Evolutionary conservation across 2,797 vertebrate genomes (phyloP), one percentile per base, ranked within the genome.

Genomic region (Falco peregrinus): DNA sequence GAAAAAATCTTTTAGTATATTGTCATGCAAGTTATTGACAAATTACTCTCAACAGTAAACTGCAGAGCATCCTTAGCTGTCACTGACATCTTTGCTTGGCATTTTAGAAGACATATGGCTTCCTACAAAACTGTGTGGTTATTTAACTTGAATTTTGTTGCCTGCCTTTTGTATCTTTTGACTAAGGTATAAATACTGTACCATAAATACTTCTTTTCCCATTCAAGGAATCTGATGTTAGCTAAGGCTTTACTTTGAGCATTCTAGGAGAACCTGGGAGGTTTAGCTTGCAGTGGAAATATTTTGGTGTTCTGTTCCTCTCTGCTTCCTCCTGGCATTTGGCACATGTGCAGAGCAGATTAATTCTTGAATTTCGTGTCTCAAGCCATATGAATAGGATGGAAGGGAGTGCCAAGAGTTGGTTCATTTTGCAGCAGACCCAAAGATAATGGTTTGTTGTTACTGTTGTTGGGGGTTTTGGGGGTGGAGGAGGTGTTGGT

Each of bases 41-140:
- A 82, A 88, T 89, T 83, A n/a, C 31, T 73, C 48, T 63, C 67
- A 79, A 54, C 45, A 73, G 64, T 90, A 83, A 94, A 94, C 90
- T 80, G 35, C 81, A 75, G 71, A 95, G 41, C 84, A 85, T 84
- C 59, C 69, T 86, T 83, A 94, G 73, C 87, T 96, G 54, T 90
- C 50, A 48, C 43, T 81, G 85, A 56, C 70, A 94, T 90, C 64
- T 95, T 82, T 94, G 53, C 77, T 94, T 92, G 71, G 57, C 84
- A 81, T 89, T 95, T 89, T 85, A 77, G 88, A 90, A 93, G 86
- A 93, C 91, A 93, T 95, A 90, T 91, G 91, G 81, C 86, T 90
- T 89, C 81, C 89, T 89, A 68, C 79, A 89, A 88, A 95, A 83
- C 41, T 68, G 54, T 86, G 47, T 64, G 9, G 1, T 83, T 95